phyloP scores from a whole-genome alignment of 92 coral and sea anemone genomes.

The Plumapathes pennacea region DNA sequence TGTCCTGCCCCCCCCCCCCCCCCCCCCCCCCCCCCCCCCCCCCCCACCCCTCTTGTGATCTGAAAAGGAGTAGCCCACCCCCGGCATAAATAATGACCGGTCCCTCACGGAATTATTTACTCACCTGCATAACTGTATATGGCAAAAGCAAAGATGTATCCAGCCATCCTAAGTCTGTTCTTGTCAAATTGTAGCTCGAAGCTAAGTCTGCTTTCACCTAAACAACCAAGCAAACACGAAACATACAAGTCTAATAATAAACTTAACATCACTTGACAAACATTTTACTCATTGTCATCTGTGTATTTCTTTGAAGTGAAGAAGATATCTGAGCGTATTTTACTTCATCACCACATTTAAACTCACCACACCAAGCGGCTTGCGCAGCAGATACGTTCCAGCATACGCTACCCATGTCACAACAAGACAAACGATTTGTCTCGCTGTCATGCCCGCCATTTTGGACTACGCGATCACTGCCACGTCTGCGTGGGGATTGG shows the following conservation, averaged over 20 bases:
- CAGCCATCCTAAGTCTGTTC: conserved; percentile 83
- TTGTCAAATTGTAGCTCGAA: conserved; percentile 45
- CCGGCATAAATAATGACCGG: too few relatives aligned
- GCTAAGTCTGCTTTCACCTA: conserved; percentile 91
- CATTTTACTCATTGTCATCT: not conserved
- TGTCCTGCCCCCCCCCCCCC: too few relatives aligned
- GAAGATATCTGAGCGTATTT: not conserved
- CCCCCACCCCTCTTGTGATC: too few relatives aligned
- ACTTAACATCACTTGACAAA: not conserved
- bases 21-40: too few relatives aligned
- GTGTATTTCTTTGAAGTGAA: not conserved
- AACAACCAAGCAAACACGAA: not conserved
- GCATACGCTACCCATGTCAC: conserved; percentile 90
- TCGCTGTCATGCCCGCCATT: conserved; percentile 39
- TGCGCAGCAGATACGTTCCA: conserved; percentile 86
- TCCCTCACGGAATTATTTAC: too few relatives aligned
- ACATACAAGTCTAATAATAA: not conserved
- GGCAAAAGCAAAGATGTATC: conserved; percentile 87
- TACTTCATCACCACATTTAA: too few relatives aligned
- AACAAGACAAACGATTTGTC: conserved; percentile 71
- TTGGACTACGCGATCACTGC: too few relatives aligned
- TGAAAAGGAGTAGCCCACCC: too few relatives aligned
- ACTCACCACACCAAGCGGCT: conserved; percentile 93
- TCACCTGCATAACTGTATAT: conserved; percentile 96
- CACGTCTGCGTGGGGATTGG: too few relatives aligned